Evolutionary conservation across 2,113 vertebrate genomes (phyloP), one percentile per base, ranked within the genome.

Genomic region (Prionailurus viverrinus): DNA sequence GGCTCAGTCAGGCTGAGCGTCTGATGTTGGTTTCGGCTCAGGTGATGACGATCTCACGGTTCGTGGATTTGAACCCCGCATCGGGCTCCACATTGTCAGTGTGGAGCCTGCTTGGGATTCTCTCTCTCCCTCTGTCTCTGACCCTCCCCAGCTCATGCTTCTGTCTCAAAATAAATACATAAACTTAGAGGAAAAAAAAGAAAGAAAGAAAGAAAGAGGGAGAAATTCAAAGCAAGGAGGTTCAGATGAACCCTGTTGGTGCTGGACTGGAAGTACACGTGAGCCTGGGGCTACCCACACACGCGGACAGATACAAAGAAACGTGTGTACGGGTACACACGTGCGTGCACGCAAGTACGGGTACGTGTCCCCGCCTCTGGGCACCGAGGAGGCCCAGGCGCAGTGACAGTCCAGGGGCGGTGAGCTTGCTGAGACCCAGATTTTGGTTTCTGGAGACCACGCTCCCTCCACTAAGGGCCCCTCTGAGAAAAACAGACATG

Each of bases 271-370:
- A 15, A 23, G 48, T 19, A 41, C 1, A 83, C 16, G 14, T n/a
- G 45, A 51, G 48, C 83, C 78, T 25, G 1, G n/a, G 48, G 9
- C 10, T 14, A 48, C 18, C 53, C 7, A 31, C 4, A 25, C 13
- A 13, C 1, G 16, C 33, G 39, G 39, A n/a, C 4, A 53, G 51
- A 69, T 3, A 82, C 29, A 58, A 1, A 89, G 85, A 89, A 45
- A 65, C 0, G 53, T 1, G 2, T 36, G 69, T 8, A 55, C 3
- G 23, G 13, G 1, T 39, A n/a, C n/a, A 21, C 3, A 21, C 13
- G 12, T 2, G 12, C 36, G 1, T 18, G 55, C 36, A 39, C 9
- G 3, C 3, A 45, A 36, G 58, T 25, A n/a, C 25, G 13, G 27
- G 18, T 21, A n/a, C 1, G 23, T 73, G n/a, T 48, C 41, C 48